Base-by-base conservation (phyloP, 2,113 vertebrate species). In the Tachysurus fulvidraco region DNA sequence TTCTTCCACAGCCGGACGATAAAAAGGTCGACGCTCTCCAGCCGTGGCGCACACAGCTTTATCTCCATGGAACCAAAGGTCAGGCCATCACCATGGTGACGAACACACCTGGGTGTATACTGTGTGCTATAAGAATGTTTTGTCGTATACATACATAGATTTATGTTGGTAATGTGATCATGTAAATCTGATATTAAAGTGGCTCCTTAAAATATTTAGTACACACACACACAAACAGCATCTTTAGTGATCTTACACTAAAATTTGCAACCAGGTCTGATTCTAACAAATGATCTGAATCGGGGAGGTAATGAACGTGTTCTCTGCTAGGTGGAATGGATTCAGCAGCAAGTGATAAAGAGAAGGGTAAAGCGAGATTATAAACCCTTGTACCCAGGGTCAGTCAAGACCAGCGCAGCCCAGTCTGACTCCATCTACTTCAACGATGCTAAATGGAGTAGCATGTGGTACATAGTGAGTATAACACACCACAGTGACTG, bases 381-480 rank as follows among this genome's bases (percentile, higher is more conserved):
- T 94, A 99, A 98, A 92, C 89, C 93, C 86, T 93, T 90, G 83
- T 95, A 97, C 84, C 95, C 96, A 23, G 96, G 92, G 90, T 90
- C 94, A 89, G 92, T 93, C 91, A 93, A 94, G 73, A 91, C 93
- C 93, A 95, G 91, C 88, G 92, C 91, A 41, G 90, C 94, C 86
- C 97, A 96, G 83, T 96, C 95, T 17, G 86, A 64, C 71, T 90
- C 85, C 78, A 97, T 97, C 90, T 98, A 96, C 92, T 99, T 97
- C 94, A 99, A 99, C 88, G 98, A 99, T 85, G 97, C 97, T 90
- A 99, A 99, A 92, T 99, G 98, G 98, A 97, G 96, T 90, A 99
- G 97, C 94, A 99, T 99, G 98, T 99, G 98, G 98, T 99, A 99
- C 89, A 98, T 99, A 94, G 98, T 99, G 92, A 98, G 98, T 96